These are phyloP conservation scores for Anas platyrhynchos DNA, from an alignment of 2,113 vertebrate genomes.

Conservation along the genomic window DNA sequence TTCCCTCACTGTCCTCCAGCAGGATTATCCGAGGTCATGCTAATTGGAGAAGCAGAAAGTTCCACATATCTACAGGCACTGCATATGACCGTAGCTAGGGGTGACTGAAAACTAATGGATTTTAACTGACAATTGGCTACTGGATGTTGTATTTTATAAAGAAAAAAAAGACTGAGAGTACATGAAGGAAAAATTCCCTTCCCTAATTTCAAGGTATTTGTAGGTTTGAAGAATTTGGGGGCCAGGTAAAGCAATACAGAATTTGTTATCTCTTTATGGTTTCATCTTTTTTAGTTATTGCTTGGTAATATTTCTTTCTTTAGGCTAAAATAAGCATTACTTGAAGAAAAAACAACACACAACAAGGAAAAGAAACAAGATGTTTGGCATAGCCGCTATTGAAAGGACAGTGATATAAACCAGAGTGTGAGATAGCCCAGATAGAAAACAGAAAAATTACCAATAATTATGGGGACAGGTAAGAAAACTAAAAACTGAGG, in stretches of 20 bases:
- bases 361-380: too few relatives aligned
- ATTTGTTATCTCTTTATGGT: neutral
- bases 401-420: too few relatives aligned
- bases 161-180: neutral
- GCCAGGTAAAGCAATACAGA: neutral
- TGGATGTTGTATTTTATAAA: neutral
- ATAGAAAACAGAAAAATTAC: too few relatives aligned
- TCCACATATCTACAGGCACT: neutral
- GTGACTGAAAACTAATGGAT: neutral
- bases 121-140: neutral
- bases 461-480: too few relatives aligned
- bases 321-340: too few relatives aligned
- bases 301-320: neutral
- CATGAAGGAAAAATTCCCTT: neutral
- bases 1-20: neutral
- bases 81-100: neutral
- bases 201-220: neutral
- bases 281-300: neutral
- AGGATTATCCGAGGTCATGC: neutral
- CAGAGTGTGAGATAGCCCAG: too few relatives aligned
- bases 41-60: neutral
- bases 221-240: neutral
- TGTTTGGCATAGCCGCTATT: too few relatives aligned
- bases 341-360: too few relatives aligned
- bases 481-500: too few relatives aligned